These are phyloP conservation scores for Ploceus nigricollis DNA, from an alignment of 2,113 vertebrate genomes.

Conservation along the genomic window DNA sequence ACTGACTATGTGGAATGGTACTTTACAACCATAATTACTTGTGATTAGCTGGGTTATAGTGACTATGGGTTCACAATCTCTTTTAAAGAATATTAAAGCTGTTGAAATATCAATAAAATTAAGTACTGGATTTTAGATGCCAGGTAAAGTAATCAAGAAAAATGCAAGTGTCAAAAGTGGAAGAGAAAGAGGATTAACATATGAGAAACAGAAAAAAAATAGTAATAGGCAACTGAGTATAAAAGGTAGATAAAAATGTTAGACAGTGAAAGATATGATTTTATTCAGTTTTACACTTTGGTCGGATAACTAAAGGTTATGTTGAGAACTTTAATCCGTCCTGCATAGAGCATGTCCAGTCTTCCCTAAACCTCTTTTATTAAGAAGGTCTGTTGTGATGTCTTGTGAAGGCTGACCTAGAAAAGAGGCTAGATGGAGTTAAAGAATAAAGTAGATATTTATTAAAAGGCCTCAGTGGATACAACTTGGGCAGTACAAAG, in stretches of 20 bases:
- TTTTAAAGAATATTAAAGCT: background rate
- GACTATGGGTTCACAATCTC: background rate
- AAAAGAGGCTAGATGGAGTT: background rate
- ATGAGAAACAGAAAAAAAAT: background rate
- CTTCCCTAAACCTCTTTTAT: background rate
- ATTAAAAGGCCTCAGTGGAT: background rate
- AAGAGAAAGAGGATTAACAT: background rate
- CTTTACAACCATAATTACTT: background rate
- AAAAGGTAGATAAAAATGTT: background rate
- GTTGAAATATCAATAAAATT: background rate
- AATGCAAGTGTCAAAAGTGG: fast-evolving
- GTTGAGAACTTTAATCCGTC: background rate
- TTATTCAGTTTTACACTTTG: background rate
- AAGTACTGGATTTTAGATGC: background rate
- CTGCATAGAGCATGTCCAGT: fast-evolving
- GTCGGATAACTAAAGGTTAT: background rate
- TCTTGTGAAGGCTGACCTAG: background rate
- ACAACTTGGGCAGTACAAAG: background rate
- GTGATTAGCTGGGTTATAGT: background rate
- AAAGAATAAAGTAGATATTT: background rate
- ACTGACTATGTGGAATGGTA: background rate
- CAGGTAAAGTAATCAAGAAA: background rate
- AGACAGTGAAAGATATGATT: background rate
- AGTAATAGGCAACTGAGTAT: background rate
- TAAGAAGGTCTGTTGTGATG: background rate